A percentile compares a stretch with the other conserved stretches of the same genome.
Evolutionary conservation across 1,140 invertebrate species (phyloP).

Genomic region (Pseudomyrmex cubaensis): DNA sequence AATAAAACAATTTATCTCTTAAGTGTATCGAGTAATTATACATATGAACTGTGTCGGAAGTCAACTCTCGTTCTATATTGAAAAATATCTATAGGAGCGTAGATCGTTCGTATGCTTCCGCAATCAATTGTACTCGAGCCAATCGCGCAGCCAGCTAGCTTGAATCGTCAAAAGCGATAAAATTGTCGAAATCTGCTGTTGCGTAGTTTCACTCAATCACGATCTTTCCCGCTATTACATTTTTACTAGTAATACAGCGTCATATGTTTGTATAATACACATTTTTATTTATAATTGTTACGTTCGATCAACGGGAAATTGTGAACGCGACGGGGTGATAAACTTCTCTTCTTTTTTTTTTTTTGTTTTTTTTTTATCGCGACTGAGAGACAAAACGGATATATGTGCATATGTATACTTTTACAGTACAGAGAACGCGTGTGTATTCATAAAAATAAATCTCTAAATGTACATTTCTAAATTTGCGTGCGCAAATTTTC

Average conservation of each 20-base stretch:
- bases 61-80: conserved; percentile 13
- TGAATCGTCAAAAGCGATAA: neutral
- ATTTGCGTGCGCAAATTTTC: conserved; percentile 35
- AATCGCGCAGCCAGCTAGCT: conserved; percentile 13
- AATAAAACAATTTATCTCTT: conserved; percentile 11
- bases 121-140: conserved; percentile 17
- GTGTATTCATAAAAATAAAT: conserved; percentile 80
- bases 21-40: neutral
- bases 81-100: conserved; percentile 32
- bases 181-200: conserved; percentile 37
- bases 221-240: neutral
- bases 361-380: neutral
- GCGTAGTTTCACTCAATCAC: conserved; percentile 13
- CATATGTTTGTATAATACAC: conserved; percentile 23
- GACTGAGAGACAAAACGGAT: conserved; percentile 38
- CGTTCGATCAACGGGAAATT: conserved; percentile 34
- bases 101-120: conserved; percentile 8
- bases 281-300: conserved; percentile 34
- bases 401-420: conserved; percentile 53
- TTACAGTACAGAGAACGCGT: conserved; percentile 72
- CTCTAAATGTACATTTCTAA: conserved; percentile 67
- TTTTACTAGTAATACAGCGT: conserved; percentile 37
- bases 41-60: neutral
- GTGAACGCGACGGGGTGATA: conserved; percentile 34
- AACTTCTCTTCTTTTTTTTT: conserved; percentile 8